These are phyloP conservation scores for Tanytarsus gracilentus DNA, from an alignment of 2,888 invertebrate genomes.

Conservation along the genomic window DNA sequence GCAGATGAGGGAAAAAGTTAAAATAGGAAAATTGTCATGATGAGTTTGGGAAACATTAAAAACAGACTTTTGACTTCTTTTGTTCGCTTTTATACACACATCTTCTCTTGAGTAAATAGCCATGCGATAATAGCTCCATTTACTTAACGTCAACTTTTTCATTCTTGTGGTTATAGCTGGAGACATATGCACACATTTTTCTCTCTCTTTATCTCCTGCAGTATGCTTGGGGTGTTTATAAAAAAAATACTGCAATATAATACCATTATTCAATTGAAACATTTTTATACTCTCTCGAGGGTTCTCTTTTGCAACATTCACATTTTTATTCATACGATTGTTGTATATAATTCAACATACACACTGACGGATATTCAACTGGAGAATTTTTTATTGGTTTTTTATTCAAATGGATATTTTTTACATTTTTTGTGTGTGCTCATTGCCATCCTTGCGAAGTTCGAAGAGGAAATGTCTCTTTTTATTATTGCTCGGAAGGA, in stretches of 20 bases:
- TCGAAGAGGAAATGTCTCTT: slow-evolving; percentile 8
- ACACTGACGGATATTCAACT: not conserved
- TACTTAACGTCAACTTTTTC: too few species aligned
- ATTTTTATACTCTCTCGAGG: not conserved
- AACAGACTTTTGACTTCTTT: slow-evolving; percentile 6
- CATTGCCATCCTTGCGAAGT: not conserved
- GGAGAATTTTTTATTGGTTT: slow-evolving; percentile 12
- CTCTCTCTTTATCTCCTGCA: too few species aligned
- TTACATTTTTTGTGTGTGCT: not conserved
- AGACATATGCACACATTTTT: too few species aligned
- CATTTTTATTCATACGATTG: slow-evolving; percentile 10
- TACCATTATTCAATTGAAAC: too few species aligned
- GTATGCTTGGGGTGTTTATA: too few species aligned
- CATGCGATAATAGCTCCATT: not conserved
- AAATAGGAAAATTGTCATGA: slow-evolving; percentile 4
- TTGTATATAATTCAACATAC: slow-evolving; percentile 5
- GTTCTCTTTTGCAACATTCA: too few species aligned
- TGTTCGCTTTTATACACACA: not conserved
- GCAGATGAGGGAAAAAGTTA: not conserved
- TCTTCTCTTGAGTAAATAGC: not conserved
- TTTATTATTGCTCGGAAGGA: not conserved
- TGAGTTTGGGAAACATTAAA: slow-evolving; percentile 13
- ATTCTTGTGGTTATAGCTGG: too few species aligned
- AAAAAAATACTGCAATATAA: too few species aligned
- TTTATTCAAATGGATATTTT: slow-evolving; percentile 13